phyloP scores from a whole-genome alignment of 35 echinoderm and acorn worm genomes.

The Eucidaris tribuloides region DNA sequence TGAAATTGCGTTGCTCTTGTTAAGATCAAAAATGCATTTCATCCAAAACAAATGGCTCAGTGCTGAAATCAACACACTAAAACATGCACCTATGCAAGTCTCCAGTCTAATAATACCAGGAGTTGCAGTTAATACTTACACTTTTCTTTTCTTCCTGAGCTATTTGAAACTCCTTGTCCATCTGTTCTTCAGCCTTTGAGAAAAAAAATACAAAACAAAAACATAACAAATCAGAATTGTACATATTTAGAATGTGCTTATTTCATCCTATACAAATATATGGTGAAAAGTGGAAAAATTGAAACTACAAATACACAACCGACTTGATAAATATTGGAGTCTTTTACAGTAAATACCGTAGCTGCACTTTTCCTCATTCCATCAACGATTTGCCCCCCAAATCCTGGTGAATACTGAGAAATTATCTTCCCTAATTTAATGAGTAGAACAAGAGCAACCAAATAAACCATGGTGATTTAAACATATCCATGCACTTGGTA shows the following conservation, averaged over 20 bases:
- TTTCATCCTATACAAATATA: neutral
- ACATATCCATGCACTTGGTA: no score
- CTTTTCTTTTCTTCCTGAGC: conserved; percentile 31
- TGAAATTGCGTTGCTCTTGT: no score
- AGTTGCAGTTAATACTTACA: conserved; percentile 2
- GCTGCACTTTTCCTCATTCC: neutral
- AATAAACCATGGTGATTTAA: no score
- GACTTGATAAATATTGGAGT: neutral
- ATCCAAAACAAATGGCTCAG: no score
- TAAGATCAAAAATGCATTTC: no score
- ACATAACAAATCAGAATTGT: no score
- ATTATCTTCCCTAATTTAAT: neutral
- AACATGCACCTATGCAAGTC: no score
- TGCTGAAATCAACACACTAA: no score
- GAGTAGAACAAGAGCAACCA: no score
- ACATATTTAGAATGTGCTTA: neutral
- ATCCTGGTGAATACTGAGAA: neutral
- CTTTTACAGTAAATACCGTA: neutral
- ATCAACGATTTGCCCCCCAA: neutral
- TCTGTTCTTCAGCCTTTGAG: conserved; percentile 19
- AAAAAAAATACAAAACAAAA: neutral
- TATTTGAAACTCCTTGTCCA: conserved; percentile 12
- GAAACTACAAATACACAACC: neutral
- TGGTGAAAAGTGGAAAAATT: neutral
- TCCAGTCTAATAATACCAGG: no score